Percentiles rank a stretch among this genome's conserved stretches.
Conservation (phyloP, 2,888 invertebrate species). For the Pogonocherus hispidulus region DNA sequence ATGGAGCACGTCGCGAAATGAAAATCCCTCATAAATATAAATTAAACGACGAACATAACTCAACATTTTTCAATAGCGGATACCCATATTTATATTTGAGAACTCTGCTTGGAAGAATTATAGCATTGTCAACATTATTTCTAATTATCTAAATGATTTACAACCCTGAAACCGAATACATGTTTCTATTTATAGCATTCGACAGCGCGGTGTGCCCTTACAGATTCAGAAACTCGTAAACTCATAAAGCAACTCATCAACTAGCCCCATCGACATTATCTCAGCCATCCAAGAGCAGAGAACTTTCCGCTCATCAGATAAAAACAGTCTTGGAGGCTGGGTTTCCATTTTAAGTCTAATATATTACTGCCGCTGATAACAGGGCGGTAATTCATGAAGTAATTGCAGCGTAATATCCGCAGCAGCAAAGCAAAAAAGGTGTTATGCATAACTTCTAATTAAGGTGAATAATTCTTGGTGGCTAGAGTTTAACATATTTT, state of each 20-base stretch:
- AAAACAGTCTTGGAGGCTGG: conserved; percentile 27
- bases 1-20: background rate
- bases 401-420: background rate
- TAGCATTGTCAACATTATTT: conserved; percentile 21
- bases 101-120: conserved; percentile 12
- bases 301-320: conserved; percentile 42
- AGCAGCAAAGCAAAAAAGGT: background rate
- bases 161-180: conserved; percentile 22
- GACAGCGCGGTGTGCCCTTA: background rate
- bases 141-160: conserved; percentile 29
- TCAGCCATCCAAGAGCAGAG: conserved; percentile 45
- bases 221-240: conserved; percentile 21
- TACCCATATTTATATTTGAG: background rate
- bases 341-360: conserved; percentile 40
- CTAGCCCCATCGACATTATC: conserved; percentile 46
- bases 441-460: background rate
- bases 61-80: background rate
- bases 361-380: conserved; percentile 38
- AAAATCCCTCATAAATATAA: background rate
- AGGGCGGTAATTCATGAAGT: conserved; percentile 28
- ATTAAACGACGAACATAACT: background rate
- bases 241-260: conserved; percentile 45
- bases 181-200: conserved; percentile 8
- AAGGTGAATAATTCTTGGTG: background rate
- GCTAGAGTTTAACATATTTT: background rate